These are phyloP conservation scores for Apocheima hispidaria DNA, from an alignment of 2,888 invertebrate species.

Conservation along the genomic window DNA sequence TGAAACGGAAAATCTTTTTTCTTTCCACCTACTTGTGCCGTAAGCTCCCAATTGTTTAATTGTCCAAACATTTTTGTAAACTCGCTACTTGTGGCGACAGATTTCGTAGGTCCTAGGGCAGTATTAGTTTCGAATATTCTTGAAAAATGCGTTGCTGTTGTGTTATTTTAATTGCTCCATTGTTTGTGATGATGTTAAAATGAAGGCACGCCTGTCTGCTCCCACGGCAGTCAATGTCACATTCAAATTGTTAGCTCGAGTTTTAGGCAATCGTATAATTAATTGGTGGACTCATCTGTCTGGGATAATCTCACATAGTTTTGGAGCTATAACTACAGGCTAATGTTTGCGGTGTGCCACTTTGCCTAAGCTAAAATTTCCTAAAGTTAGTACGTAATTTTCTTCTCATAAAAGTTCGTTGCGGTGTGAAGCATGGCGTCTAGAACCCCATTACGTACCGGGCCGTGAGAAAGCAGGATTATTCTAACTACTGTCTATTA, in stretches of 20 bases:
- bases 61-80: constrained; percentile 72
- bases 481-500: constrained; percentile 44
- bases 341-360: constrained; percentile 28
- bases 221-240: constrained; percentile 75
- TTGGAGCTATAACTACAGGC: constrained; percentile 13
- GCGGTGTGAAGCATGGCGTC: constrained; percentile 35
- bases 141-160: constrained; percentile 46
- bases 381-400: constrained; percentile 17
- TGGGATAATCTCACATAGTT: constrained; percentile 33
- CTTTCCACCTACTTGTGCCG: constrained; percentile 71
- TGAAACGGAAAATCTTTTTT: constrained; percentile 86
- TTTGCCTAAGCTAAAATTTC: constrained; percentile 8
- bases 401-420: constrained; percentile 26
- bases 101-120: constrained; percentile 55
- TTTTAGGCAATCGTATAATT: constrained; percentile 60
- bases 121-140: constrained; percentile 45
- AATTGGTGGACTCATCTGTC: constrained; percentile 47
- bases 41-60: constrained; percentile 83
- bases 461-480: constrained; percentile 43
- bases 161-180: constrained; percentile 70
- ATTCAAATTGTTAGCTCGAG: constrained; percentile 59
- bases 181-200: constrained; percentile 62
- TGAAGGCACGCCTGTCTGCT: constrained; percentile 54
- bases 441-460: constrained; percentile 29
- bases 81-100: constrained; percentile 65